Percentiles rank a stretch among this genome's conserved stretches.
phyloP scores from a whole-genome alignment of 2,888 invertebrate genomes.

The Ophioninae sp. region DNA sequence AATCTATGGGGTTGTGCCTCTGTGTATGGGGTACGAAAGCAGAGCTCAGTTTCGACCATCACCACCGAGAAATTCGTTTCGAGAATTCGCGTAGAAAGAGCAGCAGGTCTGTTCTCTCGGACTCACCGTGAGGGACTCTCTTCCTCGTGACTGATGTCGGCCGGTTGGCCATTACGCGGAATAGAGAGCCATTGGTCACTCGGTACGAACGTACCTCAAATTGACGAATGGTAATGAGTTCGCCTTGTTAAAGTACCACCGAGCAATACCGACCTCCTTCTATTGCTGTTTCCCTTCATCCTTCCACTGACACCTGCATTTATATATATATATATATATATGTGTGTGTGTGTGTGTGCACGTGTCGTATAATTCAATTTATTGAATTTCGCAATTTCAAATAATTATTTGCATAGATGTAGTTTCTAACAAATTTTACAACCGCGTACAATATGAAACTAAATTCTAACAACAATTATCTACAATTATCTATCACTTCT shows the following conservation, averaged over 20 bases:
- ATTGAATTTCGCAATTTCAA: too few relatives aligned
- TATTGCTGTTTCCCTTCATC: constrained; percentile 56
- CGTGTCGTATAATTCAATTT: too few relatives aligned
- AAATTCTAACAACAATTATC: too few relatives aligned
- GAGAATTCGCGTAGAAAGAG: constrained; percentile 47
- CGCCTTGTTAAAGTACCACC: constrained; percentile 79
- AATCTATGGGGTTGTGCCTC: constrained; percentile 18
- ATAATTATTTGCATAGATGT: too few relatives aligned
- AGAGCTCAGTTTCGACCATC: constrained; percentile 44
- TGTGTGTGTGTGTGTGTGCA: too few relatives aligned
- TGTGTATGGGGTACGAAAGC: constrained; percentile 25
- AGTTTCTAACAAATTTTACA: too few relatives aligned
- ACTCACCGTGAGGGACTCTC: constrained; percentile 59
- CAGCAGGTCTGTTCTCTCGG: constrained; percentile 56
- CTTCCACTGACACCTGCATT: neutral
- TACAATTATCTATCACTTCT: too few relatives aligned
- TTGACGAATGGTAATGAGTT: constrained; percentile 82
- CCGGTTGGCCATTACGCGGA: constrained; percentile 79
- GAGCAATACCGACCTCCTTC: constrained; percentile 48
- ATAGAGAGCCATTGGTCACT: constrained; percentile 81
- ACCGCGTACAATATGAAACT: too few relatives aligned
- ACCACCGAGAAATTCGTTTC: constrained; percentile 59
- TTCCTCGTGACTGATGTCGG: constrained; percentile 80
- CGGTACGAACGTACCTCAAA: constrained; percentile 79
- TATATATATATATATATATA: neutral